phyloP scores from a whole-genome alignment of 2,888 invertebrate species.

The Tanypteryx hageni region DNA sequence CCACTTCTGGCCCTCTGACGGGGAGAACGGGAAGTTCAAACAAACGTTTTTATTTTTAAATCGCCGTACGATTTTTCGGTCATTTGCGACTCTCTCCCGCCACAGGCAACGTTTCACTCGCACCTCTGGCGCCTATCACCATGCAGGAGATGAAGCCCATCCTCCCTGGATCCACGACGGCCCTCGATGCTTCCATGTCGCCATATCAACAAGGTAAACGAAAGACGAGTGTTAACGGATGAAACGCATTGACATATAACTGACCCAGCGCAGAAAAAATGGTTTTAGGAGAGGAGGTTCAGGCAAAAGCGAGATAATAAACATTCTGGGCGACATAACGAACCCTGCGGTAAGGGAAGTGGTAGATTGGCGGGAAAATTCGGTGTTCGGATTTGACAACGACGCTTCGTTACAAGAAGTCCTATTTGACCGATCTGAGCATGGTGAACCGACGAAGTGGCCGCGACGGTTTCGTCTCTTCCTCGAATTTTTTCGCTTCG shows the following conservation, averaged over 20 bases:
- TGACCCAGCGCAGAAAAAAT: not conserved
- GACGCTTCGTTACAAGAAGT: too few species aligned
- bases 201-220: conserved; percentile 84
- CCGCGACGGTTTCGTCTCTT: too few species aligned
- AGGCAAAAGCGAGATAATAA: too few species aligned
- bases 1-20: not conserved
- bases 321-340: too few species aligned
- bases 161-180: conserved; percentile 69
- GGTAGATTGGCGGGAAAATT: too few species aligned
- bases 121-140: conserved; percentile 84
- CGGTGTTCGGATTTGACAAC: too few species aligned
- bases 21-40: not conserved
- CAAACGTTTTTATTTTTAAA: not conserved
- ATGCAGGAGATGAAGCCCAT: conserved; percentile 85
- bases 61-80: not conserved
- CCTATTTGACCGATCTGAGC: too few species aligned
- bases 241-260: not conserved
- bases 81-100: conserved; percentile 52
- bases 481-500: too few species aligned
- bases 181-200: conserved; percentile 82
- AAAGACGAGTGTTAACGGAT: not conserved
- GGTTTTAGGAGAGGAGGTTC: not conserved
- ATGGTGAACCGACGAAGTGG: too few species aligned
- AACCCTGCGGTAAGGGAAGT: too few species aligned
- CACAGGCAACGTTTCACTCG: conserved; percentile 80